These are phyloP conservation scores for Oriolus oriolus DNA, from an alignment of 2,113 vertebrate species.

Conservation along the genomic window DNA sequence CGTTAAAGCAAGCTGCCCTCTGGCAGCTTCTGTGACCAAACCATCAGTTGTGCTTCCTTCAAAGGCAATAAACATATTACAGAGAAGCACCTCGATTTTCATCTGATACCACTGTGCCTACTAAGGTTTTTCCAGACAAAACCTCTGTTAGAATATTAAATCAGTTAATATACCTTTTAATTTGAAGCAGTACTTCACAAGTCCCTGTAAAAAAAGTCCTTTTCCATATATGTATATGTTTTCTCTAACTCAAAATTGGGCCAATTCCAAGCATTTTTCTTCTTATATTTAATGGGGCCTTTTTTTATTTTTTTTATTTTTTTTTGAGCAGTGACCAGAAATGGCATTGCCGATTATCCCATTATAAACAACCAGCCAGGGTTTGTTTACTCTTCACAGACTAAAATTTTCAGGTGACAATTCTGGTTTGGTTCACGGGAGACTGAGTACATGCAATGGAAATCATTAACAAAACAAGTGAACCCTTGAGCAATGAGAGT, in stretches of 20 bases:
- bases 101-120: constrained; percentile 44
- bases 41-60: constrained; percentile 65
- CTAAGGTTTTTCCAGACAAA: constrained; percentile 50
- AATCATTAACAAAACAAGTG: background rate
- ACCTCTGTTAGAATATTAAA: constrained; percentile 2
- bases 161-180: background rate
- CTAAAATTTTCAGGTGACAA: background rate
- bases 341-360: background rate
- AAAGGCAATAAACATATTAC: constrained; percentile 57
- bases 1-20: constrained; percentile 67
- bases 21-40: constrained; percentile 71
- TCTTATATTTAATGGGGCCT: background rate
- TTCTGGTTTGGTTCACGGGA: background rate
- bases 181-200: constrained; percentile 10
- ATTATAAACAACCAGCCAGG: background rate
- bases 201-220: background rate
- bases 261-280: background rate
- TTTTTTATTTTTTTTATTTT: background rate
- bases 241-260: background rate
- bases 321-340: background rate
- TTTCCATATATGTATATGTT: background rate
- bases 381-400: background rate
- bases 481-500: constrained; percentile 1
- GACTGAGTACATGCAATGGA: background rate
- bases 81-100: constrained; percentile 51